Conservation (phyloP, 2,113 vertebrate genomes). For the Gracilinanus agilis region DNA sequence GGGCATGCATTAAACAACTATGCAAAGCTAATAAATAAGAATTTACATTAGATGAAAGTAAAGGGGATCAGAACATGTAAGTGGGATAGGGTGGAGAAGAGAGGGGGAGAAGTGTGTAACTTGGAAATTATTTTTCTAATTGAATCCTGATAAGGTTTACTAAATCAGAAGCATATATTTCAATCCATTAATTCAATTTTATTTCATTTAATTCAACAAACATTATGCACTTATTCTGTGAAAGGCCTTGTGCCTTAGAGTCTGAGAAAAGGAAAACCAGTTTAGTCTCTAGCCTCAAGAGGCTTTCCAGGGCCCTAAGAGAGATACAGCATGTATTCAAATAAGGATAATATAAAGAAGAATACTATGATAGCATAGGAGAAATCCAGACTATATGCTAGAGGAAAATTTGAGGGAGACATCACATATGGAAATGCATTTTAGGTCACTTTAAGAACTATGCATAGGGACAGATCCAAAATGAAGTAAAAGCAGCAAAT, state of each 20-base stretch:
- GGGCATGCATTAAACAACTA: slow-evolving; percentile 55
- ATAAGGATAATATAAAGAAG: neutral
- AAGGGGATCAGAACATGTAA: slow-evolving; percentile 7
- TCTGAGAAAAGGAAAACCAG: neutral
- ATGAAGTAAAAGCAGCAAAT: neutral
- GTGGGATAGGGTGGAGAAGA: neutral
- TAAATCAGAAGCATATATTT: neutral
- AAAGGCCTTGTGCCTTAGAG: neutral
- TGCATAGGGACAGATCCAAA: neutral
- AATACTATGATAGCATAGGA: neutral
- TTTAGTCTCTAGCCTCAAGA: neutral
- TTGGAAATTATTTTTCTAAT: neutral
- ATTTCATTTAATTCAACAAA: neutral
- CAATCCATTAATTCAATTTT: neutral
- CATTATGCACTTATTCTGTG: neutral
- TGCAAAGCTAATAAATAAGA: slow-evolving; percentile 22
- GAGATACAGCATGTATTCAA: neutral
- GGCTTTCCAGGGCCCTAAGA: neutral
- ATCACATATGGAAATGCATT: neutral
- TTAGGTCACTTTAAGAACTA: neutral
- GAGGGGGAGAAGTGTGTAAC: neutral
- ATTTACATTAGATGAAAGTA: slow-evolving; percentile 30
- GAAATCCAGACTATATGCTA: neutral
- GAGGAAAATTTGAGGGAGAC: neutral
- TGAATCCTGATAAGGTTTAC: neutral